Base-by-base conservation (phyloP, 2,113 vertebrate species). In the Beaufortia kweichowensis region DNA sequence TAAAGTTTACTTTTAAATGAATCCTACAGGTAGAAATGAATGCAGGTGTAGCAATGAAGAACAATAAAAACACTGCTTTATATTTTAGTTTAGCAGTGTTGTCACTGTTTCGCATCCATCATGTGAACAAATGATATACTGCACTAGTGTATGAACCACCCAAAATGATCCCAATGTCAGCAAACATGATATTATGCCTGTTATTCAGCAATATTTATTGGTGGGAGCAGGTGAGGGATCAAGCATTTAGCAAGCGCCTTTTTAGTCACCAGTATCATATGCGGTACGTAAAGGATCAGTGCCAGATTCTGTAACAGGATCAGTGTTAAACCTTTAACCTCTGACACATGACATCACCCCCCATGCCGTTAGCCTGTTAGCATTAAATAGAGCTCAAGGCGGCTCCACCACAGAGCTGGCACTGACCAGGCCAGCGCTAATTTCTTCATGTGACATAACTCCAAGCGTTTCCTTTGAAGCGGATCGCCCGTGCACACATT, bases 271-370 rank as follows among this genome's bases (percentile, higher is more conserved):
- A 79, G 82, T 81, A 83, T 87, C 87, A 84, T 81, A 81, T 83
- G 83, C 80, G 84, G 81, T 84, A 81, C 78, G 83, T 86, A 86
- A 84, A 56, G 78, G 72, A 64, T 48, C 23, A 2, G 24, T 60
- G 72, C 85, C 70, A 74, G 85, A 69, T 84, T 79, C 81, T 86
- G 84, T 86, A 90, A 89, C 85, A 85, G 87, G 89, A 84, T 88
- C 85, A 83, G 78, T 79, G 76, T 48, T 73, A 43, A 75, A 88
- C 84, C 88, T 86, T 82, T 88, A 85, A 88, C 83, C 85, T 81
- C 21, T 82, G 83, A 81, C 86, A 84, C 86, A 85, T 89, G 87
- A 87, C 87, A 86, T 89, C 87, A 86, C 81, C 70, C 76, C 48
- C 70, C 56, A 61, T 61, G 57, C 57, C 70, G 70, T 61, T 74